A percentile compares a stretch with the other conserved stretches of the same genome.
Evolutionary conservation across 2,797 vertebrate species (phyloP).

Genomic region (Chelidonichthys spinosus): DNA sequence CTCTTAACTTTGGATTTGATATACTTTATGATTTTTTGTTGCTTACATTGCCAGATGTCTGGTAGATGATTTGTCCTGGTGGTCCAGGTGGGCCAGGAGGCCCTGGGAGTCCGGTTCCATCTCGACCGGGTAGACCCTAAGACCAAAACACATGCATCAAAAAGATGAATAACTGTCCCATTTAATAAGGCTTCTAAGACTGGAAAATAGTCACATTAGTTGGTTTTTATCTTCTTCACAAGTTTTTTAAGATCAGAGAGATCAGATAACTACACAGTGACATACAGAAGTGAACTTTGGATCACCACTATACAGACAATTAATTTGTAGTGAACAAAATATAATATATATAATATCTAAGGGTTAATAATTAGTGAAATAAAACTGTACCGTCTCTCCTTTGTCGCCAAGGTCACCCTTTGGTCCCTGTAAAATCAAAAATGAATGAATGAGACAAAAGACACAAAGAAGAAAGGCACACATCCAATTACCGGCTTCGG

Average conservation of each 20-base stretch:
- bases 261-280: background rate
- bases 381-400: conserved; percentile 77
- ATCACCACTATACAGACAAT: background rate
- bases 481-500: background rate
- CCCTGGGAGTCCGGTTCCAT: conserved; percentile 87
- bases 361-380: background rate
- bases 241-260: background rate
- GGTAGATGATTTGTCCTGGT: conserved; percentile 87
- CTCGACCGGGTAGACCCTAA: conserved; percentile 90
- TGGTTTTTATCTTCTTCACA: background rate
- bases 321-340: background rate
- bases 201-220: background rate
- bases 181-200: background rate
- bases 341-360: background rate
- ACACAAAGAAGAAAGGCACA: background rate
- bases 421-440: conserved; percentile 72
- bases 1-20: background rate
- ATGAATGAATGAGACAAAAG: conserved; percentile 8
- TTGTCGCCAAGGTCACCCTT: conserved; percentile 78
- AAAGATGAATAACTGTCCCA: background rate
- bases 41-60: conserved; percentile 73
- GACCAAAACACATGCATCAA: conserved; percentile 39
- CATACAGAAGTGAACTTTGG: background rate
- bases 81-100: conserved; percentile 91
- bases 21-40: background rate